These are phyloP conservation scores for Amiota mariae DNA, from an alignment of 2,888 invertebrate species.

Conservation along the genomic window DNA sequence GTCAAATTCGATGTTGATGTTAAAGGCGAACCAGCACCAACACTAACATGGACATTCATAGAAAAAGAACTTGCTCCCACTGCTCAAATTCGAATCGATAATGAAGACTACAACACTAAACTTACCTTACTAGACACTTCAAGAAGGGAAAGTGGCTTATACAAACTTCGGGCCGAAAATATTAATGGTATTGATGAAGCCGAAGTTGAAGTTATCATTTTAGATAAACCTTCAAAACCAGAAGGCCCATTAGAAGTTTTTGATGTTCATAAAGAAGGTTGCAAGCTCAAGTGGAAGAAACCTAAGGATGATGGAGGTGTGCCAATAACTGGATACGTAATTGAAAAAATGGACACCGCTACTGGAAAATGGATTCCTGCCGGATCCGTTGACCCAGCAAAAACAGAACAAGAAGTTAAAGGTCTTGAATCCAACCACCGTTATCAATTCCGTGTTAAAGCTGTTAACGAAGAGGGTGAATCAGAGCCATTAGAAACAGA, in stretches of 20 bases:
- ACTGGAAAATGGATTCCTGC: slow-evolving; percentile 93
- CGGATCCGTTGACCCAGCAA: slow-evolving; percentile 86
- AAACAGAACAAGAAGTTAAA: slow-evolving; percentile 84
- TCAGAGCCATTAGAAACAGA: slow-evolving; percentile 96
- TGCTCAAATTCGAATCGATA: slow-evolving; percentile 84
- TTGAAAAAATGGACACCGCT: slow-evolving; percentile 95
- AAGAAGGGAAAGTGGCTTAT: slow-evolving; percentile 90
- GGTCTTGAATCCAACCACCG: slow-evolving; percentile 96
- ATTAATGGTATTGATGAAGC: slow-evolving; percentile 95
- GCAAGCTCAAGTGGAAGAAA: slow-evolving; percentile 93
- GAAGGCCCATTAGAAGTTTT: slow-evolving; percentile 93
- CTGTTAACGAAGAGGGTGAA: slow-evolving; percentile 96
- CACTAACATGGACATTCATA: slow-evolving; percentile 82
- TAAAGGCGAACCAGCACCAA: slow-evolving; percentile 97
- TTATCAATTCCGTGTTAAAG: slow-evolving; percentile 98
- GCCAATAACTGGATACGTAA: slow-evolving; percentile 90
- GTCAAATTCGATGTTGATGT: slow-evolving; percentile 95
- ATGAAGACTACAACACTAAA: slow-evolving; percentile 93
- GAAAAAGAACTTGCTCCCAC: slow-evolving; percentile 79
- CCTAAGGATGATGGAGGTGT: slow-evolving; percentile 97
- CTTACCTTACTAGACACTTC: slow-evolving; percentile 85
- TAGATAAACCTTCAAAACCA: slow-evolving; percentile 77
- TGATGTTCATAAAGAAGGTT: slow-evolving; percentile 94
- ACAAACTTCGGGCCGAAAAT: slow-evolving; percentile 93
- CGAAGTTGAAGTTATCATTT: slow-evolving; percentile 90